Conservation (phyloP, 1,140 invertebrate species). For the Hirudo medicinalis region DNA sequence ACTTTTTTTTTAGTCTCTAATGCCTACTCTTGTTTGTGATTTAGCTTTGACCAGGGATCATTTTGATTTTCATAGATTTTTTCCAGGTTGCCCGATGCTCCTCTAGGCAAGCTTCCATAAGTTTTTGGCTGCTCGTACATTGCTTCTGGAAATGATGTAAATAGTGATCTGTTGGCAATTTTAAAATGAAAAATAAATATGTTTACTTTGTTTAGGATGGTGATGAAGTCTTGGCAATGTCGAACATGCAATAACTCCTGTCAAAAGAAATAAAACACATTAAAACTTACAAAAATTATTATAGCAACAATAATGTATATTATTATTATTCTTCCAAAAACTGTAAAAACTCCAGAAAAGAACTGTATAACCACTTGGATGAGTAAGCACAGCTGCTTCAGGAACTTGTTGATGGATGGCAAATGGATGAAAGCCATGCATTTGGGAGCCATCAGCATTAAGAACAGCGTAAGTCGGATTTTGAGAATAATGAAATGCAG, state of each 20-base stretch:
- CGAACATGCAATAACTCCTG: neutral
- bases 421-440: too few species aligned
- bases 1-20: neutral
- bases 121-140: slow-evolving; percentile 6
- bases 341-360: too few species aligned
- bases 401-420: too few species aligned
- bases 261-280: too few species aligned
- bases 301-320: too few species aligned
- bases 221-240: slow-evolving; percentile 4
- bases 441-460: too few species aligned
- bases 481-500: too few species aligned
- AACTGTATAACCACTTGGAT: too few species aligned
- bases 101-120: slow-evolving; percentile 6
- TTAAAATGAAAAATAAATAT: neutral
- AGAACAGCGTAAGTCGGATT: too few species aligned
- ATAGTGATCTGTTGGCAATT: neutral
- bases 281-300: too few species aligned
- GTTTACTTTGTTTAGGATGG: neutral
- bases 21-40: neutral
- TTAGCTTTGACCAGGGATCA: neutral
- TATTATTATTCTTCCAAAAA: too few species aligned
- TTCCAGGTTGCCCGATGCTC: neutral
- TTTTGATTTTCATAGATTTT: slow-evolving; percentile 11
- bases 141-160: neutral
- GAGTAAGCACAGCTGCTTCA: too few species aligned